phyloP scores from a whole-genome alignment of 2,113 vertebrate species.

The Leiothrix lutea region DNA sequence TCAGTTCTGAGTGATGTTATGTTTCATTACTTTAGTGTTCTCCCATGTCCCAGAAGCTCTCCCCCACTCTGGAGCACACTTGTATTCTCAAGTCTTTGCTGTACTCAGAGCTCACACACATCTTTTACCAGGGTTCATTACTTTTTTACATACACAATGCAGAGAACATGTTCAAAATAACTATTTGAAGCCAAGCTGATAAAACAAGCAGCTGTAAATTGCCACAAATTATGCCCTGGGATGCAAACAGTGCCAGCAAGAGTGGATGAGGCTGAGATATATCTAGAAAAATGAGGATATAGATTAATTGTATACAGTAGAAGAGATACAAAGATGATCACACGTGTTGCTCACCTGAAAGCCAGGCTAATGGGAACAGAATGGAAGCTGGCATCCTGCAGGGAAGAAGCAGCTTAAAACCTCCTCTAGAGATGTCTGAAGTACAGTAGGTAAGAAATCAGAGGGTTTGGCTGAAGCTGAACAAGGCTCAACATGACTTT shows the following conservation, averaged over 20 bases:
- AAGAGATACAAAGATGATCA: not conserved
- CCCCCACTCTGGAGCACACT: not conserved
- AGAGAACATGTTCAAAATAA: slow-evolving; percentile 10
- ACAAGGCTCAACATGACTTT: not conserved
- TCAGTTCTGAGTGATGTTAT: not conserved
- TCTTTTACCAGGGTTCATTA: not conserved
- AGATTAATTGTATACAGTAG: not conserved
- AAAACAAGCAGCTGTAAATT: not conserved
- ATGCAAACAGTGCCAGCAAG: not conserved
- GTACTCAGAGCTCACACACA: not conserved
- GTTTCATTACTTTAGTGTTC: not conserved
- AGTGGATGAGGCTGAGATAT: not conserved
- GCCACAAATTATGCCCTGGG: not conserved
- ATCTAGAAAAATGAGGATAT: not conserved
- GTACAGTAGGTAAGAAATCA: not conserved
- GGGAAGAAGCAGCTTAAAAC: not conserved
- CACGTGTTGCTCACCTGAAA: not conserved
- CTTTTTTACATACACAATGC: not conserved
- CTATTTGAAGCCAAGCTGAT: not conserved
- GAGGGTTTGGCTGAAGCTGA: not conserved
- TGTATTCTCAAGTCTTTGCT: not conserved
- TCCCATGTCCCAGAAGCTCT: not conserved
- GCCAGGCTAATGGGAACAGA: not conserved
- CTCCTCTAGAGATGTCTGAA: not conserved
- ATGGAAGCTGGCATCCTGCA: not conserved